A percentile compares a stretch with the other conserved stretches of the same genome.
phyloP scores from a whole-genome alignment of 1,140 invertebrate genomes.

The Saccostrea echinata region DNA sequence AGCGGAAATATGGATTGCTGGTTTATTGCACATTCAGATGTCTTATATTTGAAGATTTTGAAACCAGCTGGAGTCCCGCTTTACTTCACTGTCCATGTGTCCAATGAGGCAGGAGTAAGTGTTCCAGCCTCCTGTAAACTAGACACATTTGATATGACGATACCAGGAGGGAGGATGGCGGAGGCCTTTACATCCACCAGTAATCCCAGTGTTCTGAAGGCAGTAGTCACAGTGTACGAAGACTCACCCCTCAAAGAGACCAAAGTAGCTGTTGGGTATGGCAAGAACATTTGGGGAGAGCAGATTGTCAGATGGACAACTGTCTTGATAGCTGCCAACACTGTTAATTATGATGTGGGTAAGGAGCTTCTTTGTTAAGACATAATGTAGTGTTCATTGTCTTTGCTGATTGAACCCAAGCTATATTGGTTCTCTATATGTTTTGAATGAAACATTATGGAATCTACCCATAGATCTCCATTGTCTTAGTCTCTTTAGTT shows the following conservation, averaged over 20 bases:
- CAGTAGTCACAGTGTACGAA: conserved; percentile 60
- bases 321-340: neutral
- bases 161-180: conserved; percentile 62
- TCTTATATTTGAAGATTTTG: neutral
- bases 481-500: too few species aligned
- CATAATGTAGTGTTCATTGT: too few species aligned
- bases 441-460: too few species aligned
- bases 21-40: too few species aligned
- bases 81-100: conserved; percentile 62
- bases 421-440: too few species aligned
- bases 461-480: too few species aligned
- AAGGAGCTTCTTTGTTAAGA: neutral
- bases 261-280: conserved; percentile 57
- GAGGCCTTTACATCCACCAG: conserved; percentile 59
- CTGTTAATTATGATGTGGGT: conserved; percentile 49
- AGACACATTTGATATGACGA: conserved; percentile 62
- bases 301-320: conserved; percentile 41
- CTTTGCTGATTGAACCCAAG: too few species aligned
- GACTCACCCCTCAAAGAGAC: conserved; percentile 55
- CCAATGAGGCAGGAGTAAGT: conserved; percentile 55
- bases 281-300: conserved; percentile 52
- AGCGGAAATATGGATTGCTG: too few species aligned
- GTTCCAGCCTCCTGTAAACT: conserved; percentile 58
- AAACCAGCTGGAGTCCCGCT: conserved; percentile 48
- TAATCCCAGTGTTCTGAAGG: conserved; percentile 57